phyloP scores from a whole-genome alignment of 2,888 invertebrate genomes.

The Drosophila diplacantha region DNA sequence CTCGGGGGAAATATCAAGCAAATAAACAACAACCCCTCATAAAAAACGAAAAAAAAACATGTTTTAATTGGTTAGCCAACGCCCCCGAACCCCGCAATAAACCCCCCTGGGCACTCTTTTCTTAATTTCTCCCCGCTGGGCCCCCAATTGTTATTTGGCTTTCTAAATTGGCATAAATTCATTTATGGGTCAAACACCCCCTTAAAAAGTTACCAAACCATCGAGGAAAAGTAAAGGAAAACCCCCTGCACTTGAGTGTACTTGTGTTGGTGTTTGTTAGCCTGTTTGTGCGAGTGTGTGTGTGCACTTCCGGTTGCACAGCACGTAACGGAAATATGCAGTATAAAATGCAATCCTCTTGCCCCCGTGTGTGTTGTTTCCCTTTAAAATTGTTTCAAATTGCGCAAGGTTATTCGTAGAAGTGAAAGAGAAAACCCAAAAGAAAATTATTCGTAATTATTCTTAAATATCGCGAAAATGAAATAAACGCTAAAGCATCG shows the following conservation, averaged over 20 bases:
- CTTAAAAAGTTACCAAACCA: conserved; percentile 43
- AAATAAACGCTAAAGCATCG: conserved; percentile 12
- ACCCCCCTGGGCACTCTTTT: conserved; percentile 1
- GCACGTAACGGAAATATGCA: conserved; percentile 41
- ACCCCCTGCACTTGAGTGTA: conserved; percentile 28
- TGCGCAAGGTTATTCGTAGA: conserved; percentile 24
- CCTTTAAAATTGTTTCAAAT: conserved; percentile 13
- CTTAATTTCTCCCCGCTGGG: conserved; percentile 14
- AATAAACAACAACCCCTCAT: conserved; percentile 21
- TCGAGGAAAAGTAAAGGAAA: conserved; percentile 3
- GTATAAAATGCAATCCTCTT: conserved; percentile 15
- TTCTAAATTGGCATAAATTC: conserved; percentile 54
- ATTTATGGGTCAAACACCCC: conserved; percentile 74
- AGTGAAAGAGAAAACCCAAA: conserved; percentile 32
- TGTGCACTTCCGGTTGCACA: conserved; percentile 49
- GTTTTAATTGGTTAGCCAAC: conserved; percentile 42
- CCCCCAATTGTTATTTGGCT: conserved; percentile 24
- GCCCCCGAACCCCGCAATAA: conserved; percentile 8
- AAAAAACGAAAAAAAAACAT: conserved; percentile 10
- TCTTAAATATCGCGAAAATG: conserved; percentile 15
- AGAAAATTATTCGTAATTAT: conserved; percentile 10
- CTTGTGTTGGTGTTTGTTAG: conserved; percentile 8
- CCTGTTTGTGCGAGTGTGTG: conserved; percentile 25
- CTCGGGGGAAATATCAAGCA: conserved; percentile 12
- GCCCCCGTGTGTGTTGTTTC: conserved; percentile 3